Evolutionary conservation across 2,113 vertebrate genomes (phyloP).

Genomic region (Ibidorhyncha struthersii): DNA sequence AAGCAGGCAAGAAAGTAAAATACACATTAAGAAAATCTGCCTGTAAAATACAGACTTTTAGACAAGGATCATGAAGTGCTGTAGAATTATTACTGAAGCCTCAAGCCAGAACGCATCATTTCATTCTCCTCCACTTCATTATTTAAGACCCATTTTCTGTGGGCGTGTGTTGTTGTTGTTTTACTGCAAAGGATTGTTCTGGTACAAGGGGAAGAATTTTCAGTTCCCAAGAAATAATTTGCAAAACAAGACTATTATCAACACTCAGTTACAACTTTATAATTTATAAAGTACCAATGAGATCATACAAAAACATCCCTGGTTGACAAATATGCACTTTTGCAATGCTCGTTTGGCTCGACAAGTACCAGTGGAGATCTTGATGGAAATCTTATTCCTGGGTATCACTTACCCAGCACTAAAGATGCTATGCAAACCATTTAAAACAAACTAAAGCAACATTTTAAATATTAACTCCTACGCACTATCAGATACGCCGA

Average conservation of each 20-base stretch:
- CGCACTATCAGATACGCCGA: background rate
- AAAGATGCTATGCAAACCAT: background rate
- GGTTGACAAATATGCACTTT: background rate
- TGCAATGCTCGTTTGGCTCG: background rate
- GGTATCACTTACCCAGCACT: background rate
- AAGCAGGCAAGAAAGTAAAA: background rate
- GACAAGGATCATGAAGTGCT: background rate
- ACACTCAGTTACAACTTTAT: background rate
- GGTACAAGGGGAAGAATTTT: background rate
- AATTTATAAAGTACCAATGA: background rate
- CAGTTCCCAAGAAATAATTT: background rate
- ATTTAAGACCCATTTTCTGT: background rate
- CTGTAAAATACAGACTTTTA: background rate
- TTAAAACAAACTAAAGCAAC: background rate
- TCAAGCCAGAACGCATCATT: background rate
- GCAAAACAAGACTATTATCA: background rate
- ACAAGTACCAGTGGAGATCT: background rate
- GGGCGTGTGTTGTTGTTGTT: background rate
- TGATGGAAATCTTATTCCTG: background rate
- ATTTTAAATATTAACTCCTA: background rate
- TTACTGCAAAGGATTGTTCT: constrained; percentile 1
- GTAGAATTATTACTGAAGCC: background rate
- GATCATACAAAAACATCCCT: background rate
- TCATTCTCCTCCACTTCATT: background rate
- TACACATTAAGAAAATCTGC: background rate